phyloP scores from a whole-genome alignment of 2,113 vertebrate genomes.

The Bufo bufo region DNA sequence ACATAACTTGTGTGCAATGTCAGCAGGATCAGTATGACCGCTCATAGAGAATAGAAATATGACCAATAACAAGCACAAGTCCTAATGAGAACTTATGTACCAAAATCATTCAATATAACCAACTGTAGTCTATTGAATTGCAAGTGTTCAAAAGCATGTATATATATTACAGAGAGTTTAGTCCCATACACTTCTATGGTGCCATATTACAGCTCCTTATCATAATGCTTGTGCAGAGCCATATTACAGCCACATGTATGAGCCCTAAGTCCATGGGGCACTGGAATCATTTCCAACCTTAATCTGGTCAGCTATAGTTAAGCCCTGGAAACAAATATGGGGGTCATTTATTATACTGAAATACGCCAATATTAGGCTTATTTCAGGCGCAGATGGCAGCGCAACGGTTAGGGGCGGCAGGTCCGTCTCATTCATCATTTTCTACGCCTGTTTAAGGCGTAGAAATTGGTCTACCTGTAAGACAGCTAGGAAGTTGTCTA shows the following conservation, averaged over 20 bases:
- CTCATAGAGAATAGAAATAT: neutral
- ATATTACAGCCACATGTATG: neutral
- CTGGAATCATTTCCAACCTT: neutral
- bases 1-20: neutral
- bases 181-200: neutral
- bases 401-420: too few relatives aligned
- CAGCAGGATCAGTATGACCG: neutral
- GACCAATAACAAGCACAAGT: neutral
- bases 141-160: neutral
- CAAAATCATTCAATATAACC: neutral
- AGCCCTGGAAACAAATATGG: too few relatives aligned
- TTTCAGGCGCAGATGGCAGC: too few relatives aligned
- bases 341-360: too few relatives aligned
- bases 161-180: neutral
- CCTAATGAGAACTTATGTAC: neutral
- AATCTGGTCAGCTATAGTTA: too few relatives aligned
- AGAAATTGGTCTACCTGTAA: too few relatives aligned
- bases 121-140: neutral
- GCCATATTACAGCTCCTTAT: neutral
- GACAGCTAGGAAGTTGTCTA: too few relatives aligned
- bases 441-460: too few relatives aligned
- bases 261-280: neutral
- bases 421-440: too few relatives aligned
- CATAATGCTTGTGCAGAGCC: neutral
- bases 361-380: too few relatives aligned